phyloP scores from a whole-genome alignment of 1,140 invertebrate genomes.

The Magallana ariakensis region DNA sequence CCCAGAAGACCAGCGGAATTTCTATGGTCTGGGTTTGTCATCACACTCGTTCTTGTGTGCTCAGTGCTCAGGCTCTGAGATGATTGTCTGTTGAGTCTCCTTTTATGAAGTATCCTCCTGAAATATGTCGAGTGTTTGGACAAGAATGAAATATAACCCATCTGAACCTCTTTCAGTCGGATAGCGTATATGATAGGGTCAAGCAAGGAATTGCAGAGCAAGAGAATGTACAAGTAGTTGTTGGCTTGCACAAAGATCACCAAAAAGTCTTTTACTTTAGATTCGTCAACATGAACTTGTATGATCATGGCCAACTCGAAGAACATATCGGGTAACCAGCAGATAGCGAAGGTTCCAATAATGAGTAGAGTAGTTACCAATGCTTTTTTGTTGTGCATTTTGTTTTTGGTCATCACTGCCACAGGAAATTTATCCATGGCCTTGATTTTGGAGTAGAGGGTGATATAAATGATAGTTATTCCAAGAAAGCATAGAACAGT shows the following conservation, averaged over 20 bases:
- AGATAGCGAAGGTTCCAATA: constrained; percentile 85
- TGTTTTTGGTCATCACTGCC: neutral
- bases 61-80: neutral
- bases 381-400: constrained; percentile 82
- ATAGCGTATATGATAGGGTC: constrained; percentile 87
- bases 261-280: constrained; percentile 51
- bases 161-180: constrained; percentile 83
- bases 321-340: constrained; percentile 84
- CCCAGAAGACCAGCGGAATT: neutral
- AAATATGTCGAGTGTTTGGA: neutral
- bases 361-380: constrained; percentile 85
- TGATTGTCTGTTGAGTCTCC: neutral
- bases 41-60: neutral
- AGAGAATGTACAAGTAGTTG: constrained; percentile 77
- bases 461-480: constrained; percentile 59
- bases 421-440: constrained; percentile 45
- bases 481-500: constrained; percentile 10
- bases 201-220: constrained; percentile 85
- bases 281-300: constrained; percentile 54
- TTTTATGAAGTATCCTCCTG: neutral
- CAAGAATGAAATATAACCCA: constrained; percentile 61
- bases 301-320: constrained; percentile 67
- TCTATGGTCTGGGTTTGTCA: neutral
- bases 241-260: constrained; percentile 58
- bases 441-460: constrained; percentile 63